Base-by-base conservation (phyloP, 2,113 vertebrate genomes). In the Muntiacus muntjak region DNA sequence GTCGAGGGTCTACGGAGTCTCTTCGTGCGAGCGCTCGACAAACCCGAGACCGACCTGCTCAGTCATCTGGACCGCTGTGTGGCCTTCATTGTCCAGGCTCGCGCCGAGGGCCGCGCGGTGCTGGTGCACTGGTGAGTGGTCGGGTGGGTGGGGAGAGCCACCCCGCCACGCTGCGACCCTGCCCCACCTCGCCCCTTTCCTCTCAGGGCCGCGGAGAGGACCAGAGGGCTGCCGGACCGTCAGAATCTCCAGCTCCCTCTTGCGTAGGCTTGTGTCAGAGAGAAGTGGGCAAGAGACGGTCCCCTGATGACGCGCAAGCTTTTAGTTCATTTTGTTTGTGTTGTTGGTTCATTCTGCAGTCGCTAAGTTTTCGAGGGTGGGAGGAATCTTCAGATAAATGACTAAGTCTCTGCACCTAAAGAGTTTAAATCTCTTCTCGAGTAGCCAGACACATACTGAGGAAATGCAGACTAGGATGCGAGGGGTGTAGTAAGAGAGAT, bases 121-220 rank as follows among this genome's bases (percentile, higher is more conserved):
- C 98, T 99, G 17, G 99, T 99, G 96, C 99, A 99, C 95, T 99
- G 99, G 99, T 99, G 98, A 99, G 99, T 47, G 58, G 54, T 5
- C 10, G 26, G 83, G 52, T 4, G 76, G 6, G 10, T 0, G 7
- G 21, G 40, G 45, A 26, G 10, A 13, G 4, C 28, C 4, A 2
- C 28, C 2, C 13, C 7, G 7, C 7, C 3, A 12, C 7, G 58
- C 74, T 47, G 12, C 17, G 12, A 6, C 10, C 11, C 28, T 2
- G 12, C 0, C 4, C 6, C 3, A 1, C 4, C 19, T 1, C 15
- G 2, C 23, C 67, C 14, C 25, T 19, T 45, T 3, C 45, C 57
- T 33, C 43, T 7, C 26, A 21, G 36, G n/a, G 3, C 21, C 25
- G 15, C 5, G 67, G 21, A 33, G 30, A 8, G 78, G 45, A 6